Base-by-base conservation (phyloP, 2,888 invertebrate species). In the Dorcus parallelipipedus region DNA sequence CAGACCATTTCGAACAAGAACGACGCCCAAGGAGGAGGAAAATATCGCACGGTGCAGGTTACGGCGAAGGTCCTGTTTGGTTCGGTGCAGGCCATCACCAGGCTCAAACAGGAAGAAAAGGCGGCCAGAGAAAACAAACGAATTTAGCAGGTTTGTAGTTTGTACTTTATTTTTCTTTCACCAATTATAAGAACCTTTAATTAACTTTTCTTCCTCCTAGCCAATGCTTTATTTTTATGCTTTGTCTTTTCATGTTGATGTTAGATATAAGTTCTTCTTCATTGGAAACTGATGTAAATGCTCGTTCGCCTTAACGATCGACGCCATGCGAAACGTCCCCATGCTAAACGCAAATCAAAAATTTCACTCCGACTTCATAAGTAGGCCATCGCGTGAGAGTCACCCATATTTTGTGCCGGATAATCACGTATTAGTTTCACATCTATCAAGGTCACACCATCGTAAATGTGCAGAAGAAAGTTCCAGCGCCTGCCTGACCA, bases 61-160 rank as follows among this genome's bases (percentile, higher is more conserved):
- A 87, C 87, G 67, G 87, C 88, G 75, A 88, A 89, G 80, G 87
- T 88, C 63, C 83, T 88, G 76, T 88, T 88, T 76, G 87, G 88
- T 61, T 86, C 86, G 68, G 87, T 88, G 73, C 84, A 87, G 64
- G 84, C 88, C 73, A 88, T 89, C 79, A 87, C 87, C 79, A 86
- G 88, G 77, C 82, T 88, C 74, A 86, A 88, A 71, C 84, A 87
- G 75, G 86, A 87, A 72, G 88, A 88, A 77, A 85, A 86, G 79
- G 80, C 84, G 61, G 84, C 86, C 71, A 81, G 85, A 67, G 84
- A 84, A 69, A 84, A 80, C 69, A 82, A 85, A 75, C 79, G 84
- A 76, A 82, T 76, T 55, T 77, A 71, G 70, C 49, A 61, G 54
- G 65, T 65, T 50, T 53, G 62, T 54, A 9, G 8, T 2, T 23